Evolutionary conservation across 2,113 vertebrate species (phyloP), one percentile per base, ranked within the genome.

Genomic region (Lonchura striata): DNA sequence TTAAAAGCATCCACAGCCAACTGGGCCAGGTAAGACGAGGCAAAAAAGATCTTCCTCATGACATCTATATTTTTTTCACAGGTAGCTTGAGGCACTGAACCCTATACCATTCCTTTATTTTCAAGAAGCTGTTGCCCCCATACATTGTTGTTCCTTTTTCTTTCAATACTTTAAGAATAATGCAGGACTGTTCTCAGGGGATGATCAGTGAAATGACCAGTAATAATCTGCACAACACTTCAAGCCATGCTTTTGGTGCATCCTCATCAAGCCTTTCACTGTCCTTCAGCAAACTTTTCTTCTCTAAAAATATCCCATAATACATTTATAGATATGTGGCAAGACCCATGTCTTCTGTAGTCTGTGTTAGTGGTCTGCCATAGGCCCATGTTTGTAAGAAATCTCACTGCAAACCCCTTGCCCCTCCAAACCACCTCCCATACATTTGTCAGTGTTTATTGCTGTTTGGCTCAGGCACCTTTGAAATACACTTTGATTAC

Each of bases 21-120:
- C 19, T 0, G 0, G 8, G 13, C 16, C 37, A 49, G 0, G 5
- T 28, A 64, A 69, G 42, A 46, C 15, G 13, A 82, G 11, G 31
- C 13, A 61, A 70, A 68, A 50, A 64, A n/a, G 11, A 28, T n/a
- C 16, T 57, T 70, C 23, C 23, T 31, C 21, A 9, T 3, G 10
- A 64, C 9, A 25, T 44, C 35, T 44, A 1, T 17, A 25, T 71
- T 82, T 66, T 25, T 79, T 72, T 66, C 66, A 52, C 50, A 46
- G 39, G 15, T 39, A 54, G 20, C 10, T 33, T 19, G 47, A 64
- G 85, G 30, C 25, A 54, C 25, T 22, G 24, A 82, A 41, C 18
- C 9, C 9, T 13, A 2, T 8, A 42, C 33, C 27, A 21, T 52
- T 64, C 21, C 37, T 74, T 49, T 60, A 2, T 54, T 83, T 80